Base-by-base conservation (phyloP, 2,113 vertebrate species). In the Triplophysa tibetana region DNA sequence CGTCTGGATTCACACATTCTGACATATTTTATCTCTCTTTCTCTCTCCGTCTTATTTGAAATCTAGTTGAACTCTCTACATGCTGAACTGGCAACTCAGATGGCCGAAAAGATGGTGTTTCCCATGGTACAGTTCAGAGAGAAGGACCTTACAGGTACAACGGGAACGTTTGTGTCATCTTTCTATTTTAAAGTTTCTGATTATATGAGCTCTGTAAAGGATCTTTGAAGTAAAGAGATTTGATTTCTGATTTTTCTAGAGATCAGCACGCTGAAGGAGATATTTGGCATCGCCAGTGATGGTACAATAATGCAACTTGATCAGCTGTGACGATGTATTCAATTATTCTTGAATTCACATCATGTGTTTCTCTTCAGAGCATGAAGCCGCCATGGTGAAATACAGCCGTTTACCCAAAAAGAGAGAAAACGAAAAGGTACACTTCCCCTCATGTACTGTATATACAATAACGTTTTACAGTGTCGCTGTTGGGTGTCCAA, bases 231-330 rank as follows among this genome's bases (percentile, higher is more conserved):
- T 21, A 58, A 58, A 58, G 43, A 58, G 54, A 58, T 58, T 58
- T 52, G 14, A 52, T n/a, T n/a, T 2, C 1, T 29, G 29, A 26
- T 26, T 26, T 24, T 24, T 24, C 24, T 24, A 99, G 98, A 99
- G 93, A 95, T 99, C 64, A 96, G 97, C 93, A 99, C 98, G 0
- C 78, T 99, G 87, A 98, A 97, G 92, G 97, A 99, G 89, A 97
- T 98, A 78, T 96, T 96, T 69, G 93, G 94, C 83, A 95, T 99
- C 14, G 95, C 97, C 87, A 98, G 93, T 81, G 96, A 95, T 23
- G 98, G 97, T 98, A 93, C 29, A 60, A 95, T 12, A 19, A 58
- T 9, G 0, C 63, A 6, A 54, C 11, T 43, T 16, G 45, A 50
- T 73, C 16, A 11, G 4, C 12, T 23, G 7, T 65, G 1, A 75